Evolutionary conservation across 2,797 vertebrate genomes (phyloP).

Genomic region (Pantherophis vulpinus): DNA sequence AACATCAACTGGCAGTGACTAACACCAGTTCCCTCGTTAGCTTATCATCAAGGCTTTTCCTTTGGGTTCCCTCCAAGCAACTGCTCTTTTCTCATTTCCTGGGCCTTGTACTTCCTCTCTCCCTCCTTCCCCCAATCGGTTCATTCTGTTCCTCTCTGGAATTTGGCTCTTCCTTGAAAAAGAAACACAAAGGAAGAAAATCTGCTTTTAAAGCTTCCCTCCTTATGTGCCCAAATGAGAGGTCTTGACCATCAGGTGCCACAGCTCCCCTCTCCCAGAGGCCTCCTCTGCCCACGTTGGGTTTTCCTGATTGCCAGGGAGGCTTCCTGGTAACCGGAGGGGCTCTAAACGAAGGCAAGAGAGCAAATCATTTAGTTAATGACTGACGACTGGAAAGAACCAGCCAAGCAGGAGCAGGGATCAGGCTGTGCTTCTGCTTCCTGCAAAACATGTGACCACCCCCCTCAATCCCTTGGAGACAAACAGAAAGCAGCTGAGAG

Average conservation of each 20-base stretch:
- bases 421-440: neutral
- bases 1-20: neutral
- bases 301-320: neutral
- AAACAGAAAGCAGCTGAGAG: neutral
- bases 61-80: neutral
- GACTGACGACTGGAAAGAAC: constrained; percentile 1
- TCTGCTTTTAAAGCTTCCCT: neutral
- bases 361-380: constrained; percentile 16
- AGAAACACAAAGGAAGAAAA: neutral
- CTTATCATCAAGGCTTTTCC: neutral
- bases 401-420: neutral
- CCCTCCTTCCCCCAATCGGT: neutral
- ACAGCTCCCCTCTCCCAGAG: neutral
- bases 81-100: neutral
- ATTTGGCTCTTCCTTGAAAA: too few relatives aligned
- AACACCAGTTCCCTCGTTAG: neutral
- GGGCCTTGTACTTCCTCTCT: neutral
- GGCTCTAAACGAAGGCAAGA: neutral
- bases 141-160: neutral
- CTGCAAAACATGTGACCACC: neutral
- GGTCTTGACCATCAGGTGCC: neutral
- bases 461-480: neutral
- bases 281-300: neutral
- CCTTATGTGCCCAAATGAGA: neutral
- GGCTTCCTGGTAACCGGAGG: neutral